phyloP scores from a whole-genome alignment of 2,888 invertebrate species.

The Erannis defoliaria region DNA sequence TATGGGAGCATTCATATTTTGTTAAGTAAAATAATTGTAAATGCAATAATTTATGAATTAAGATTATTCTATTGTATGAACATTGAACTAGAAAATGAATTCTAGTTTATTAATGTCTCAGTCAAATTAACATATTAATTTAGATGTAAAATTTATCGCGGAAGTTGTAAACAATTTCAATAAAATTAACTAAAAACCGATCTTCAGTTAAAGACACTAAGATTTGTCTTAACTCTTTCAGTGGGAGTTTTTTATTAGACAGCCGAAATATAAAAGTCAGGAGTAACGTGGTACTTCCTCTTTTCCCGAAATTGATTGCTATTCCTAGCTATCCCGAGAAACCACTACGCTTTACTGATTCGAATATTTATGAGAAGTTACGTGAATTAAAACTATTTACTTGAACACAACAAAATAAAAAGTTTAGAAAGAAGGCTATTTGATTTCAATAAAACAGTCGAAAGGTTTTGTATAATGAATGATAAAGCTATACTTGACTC shows the following conservation, averaged over 20 bases:
- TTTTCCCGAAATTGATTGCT: conserved; percentile 10
- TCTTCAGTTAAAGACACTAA: background rate
- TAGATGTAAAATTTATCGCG: conserved; percentile 1
- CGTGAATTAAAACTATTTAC: no score
- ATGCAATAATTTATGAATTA: no score
- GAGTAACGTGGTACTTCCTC: conserved; percentile 15
- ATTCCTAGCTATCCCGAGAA: conserved; percentile 4
- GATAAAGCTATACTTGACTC: no score
- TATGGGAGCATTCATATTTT: no score
- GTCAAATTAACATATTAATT: conserved; percentile 2
- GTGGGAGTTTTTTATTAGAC: conserved; percentile 13
- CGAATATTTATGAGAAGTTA: conserved; percentile 1
- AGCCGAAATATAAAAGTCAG: conserved; percentile 16
- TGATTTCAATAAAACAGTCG: no score
- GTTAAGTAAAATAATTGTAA: no score
- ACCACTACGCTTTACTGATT: background rate
- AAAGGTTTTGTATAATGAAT: no score
- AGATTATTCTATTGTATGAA: no score
- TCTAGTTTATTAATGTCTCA: no score
- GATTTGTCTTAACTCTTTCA: background rate
- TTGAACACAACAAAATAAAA: no score
- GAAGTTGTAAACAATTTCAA: conserved; percentile 6
- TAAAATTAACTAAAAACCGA: background rate
- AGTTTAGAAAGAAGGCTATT: no score
- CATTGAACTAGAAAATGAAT: no score